A percentile compares a stretch with the other conserved stretches of the same genome.
These are phyloP conservation scores for Aspiorhynchus laticeps DNA, from an alignment of 2,113 vertebrate genomes.

Conservation along the genomic window DNA sequence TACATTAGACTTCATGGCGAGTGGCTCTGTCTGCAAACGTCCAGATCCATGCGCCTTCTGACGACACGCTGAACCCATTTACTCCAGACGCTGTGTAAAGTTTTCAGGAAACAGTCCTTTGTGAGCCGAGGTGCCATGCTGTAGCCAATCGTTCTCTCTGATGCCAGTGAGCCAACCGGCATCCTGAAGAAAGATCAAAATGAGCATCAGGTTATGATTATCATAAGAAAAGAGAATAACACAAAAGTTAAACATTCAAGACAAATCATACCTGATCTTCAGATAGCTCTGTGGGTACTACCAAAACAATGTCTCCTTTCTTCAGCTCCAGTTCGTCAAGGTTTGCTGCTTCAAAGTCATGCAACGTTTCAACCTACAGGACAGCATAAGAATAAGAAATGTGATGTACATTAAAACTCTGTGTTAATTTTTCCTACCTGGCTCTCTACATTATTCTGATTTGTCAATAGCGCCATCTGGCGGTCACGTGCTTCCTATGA, in stretches of 20 bases:
- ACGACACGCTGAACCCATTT: conserved; percentile 52
- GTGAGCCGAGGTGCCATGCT: conserved; percentile 76
- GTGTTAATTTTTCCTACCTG: not conserved
- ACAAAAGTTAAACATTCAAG: not conserved
- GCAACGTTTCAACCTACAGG: conserved; percentile 88
- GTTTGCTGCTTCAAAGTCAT: conserved; percentile 96
- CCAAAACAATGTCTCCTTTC: conserved; percentile 87
- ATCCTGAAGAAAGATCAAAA: conserved; percentile 75
- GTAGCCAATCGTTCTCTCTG: conserved; percentile 88
- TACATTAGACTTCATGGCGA: conserved; percentile 64
- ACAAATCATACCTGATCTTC: conserved; percentile 88
- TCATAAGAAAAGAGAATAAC: not conserved
- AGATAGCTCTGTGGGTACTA: conserved; percentile 83
- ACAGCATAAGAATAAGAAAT: not conserved
- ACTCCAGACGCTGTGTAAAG: conserved; percentile 86
- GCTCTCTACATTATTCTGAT: not conserved
- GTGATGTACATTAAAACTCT: not conserved
- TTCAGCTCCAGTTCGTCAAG: conserved; percentile 90
- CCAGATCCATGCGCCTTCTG: conserved; percentile 59
- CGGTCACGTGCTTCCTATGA: not conserved
- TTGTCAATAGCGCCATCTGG: not conserved
- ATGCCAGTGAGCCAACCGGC: conserved; percentile 95
- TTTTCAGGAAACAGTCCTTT: conserved; percentile 97
- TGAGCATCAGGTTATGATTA: not conserved
- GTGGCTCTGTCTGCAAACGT: conserved; percentile 69